Base-by-base conservation (phyloP, 2,113 vertebrate species). In the Prietella phreatophila region DNA sequence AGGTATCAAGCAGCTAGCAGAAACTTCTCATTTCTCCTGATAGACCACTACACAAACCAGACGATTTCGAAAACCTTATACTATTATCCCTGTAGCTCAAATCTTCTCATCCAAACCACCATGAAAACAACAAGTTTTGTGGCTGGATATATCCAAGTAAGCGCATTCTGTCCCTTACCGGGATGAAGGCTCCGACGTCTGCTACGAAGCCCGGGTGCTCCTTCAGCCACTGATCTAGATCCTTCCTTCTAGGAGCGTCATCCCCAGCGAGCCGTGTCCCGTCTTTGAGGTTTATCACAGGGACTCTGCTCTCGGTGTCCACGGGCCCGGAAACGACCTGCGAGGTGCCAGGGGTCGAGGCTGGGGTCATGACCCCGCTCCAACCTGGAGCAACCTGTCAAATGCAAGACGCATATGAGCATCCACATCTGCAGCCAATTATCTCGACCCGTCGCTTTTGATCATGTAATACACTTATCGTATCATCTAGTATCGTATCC, bases 261-360 rank as follows among this genome's bases (percentile, higher is more conserved):
- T 99, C 98, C 22, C 98, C 98, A 42, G 98, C 97, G 13, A 99
- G 96, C 81, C 98, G 96, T 30, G 97, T 99, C 86, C 98, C 98
- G 80, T 99, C 97, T 94, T 99, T 99, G 9, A 99, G 94, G 92
- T 99, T 98, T 94, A 99, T 99, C 85, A 99, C 98, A 1, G 98
- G 96, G 89, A 99, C 97, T 65, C 97, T 96, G 93, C 93, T 97
- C 88, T 99, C 98, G 0, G 91, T 94, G 90, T 98, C 97, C n/a
- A 91, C 89, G 1, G 96, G 65, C 83, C 93, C 94, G 92, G 94
- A 96, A 86, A 93, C 42, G 42, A 47, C 92, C 63, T 95, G 93
- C 88, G 86, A 69, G 79, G 85, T 95, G 39, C 93, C 86, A 85
- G 97, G 88, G 58, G 93, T 94, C 82, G 91, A 88, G 61, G 92